phyloP scores from a whole-genome alignment of 1,140 invertebrate species.

The Caenorhabditis tropicalis region DNA sequence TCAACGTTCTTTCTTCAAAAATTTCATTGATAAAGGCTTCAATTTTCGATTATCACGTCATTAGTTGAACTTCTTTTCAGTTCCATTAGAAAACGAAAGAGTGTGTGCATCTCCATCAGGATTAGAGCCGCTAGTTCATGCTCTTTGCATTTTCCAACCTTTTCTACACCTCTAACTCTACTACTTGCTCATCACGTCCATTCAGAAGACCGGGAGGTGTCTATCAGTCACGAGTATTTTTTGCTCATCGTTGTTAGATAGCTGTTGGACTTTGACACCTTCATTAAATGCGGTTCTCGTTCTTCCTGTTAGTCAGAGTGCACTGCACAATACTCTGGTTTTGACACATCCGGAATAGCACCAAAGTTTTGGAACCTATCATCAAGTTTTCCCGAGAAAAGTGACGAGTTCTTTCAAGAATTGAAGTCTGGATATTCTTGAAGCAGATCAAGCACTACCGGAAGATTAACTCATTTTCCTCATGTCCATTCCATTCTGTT shows the following conservation, averaged over 20 bases:
- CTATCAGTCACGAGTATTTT: slow-evolving; percentile 28
- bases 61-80: not conserved
- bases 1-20: not conserved
- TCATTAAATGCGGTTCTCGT: slow-evolving; percentile 20
- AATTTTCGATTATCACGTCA: slow-evolving; percentile 16
- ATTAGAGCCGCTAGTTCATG: not conserved
- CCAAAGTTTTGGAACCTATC: slow-evolving; percentile 35
- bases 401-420: not conserved
- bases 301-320: not conserved
- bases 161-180: slow-evolving; percentile 5
- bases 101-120: not conserved
- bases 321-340: not conserved
- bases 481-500: not conserved
- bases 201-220: slow-evolving; percentile 1
- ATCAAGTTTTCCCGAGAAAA: not conserved
- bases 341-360: not conserved
- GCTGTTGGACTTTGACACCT: slow-evolving; percentile 34
- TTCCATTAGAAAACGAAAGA: not conserved
- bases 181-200: not conserved
- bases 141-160: slow-evolving; percentile 5
- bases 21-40: slow-evolving; percentile 6
- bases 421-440: not conserved
- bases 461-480: not conserved
- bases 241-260: not conserved
- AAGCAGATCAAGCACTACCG: not conserved